These are phyloP conservation scores for Caenorhabditis sp. DNA, from an alignment of 2,888 invertebrate genomes.

Conservation along the genomic window DNA sequence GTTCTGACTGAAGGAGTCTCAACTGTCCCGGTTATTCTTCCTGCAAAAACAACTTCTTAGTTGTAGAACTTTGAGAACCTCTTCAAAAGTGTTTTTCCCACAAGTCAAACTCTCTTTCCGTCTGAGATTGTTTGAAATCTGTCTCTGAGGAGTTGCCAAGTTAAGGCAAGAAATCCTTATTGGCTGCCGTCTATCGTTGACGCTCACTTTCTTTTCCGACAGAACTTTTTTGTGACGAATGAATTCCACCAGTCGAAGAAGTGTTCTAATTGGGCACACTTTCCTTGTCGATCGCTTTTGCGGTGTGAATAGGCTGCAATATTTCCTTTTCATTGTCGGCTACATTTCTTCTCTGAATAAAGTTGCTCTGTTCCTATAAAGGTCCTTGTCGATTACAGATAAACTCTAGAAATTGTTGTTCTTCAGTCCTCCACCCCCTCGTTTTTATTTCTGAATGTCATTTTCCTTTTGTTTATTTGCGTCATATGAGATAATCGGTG, in stretches of 20 bases:
- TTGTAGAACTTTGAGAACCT: conserved; percentile 6
- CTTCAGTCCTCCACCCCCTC: background rate
- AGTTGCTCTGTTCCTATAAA: too few relatives aligned
- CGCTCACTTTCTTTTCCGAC: conserved; percentile 7
- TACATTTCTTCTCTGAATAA: too few relatives aligned
- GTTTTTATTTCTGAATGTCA: background rate
- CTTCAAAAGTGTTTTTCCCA: conserved; percentile 20
- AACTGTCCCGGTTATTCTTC: too few relatives aligned
- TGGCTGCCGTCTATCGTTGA: background rate
- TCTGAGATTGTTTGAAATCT: conserved; percentile 3
- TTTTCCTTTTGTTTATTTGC: conserved; percentile 12
- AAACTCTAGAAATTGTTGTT: too few relatives aligned
- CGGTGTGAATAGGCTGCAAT: conserved; percentile 50
- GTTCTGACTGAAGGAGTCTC: too few relatives aligned
- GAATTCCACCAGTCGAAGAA: conserved; percentile 12
- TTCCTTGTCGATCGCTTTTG: conserved; percentile 20
- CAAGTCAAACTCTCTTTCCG: conserved; percentile 5
- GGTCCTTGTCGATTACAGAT: too few relatives aligned
- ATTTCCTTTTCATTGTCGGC: conserved; percentile 26
- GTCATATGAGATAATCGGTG: too few relatives aligned
- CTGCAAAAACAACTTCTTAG: background rate
- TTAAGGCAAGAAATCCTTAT: conserved; percentile 1
- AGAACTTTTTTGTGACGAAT: background rate
- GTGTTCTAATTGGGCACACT: conserved; percentile 37
- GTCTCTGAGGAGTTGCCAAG: conserved; percentile 12